Evolutionary conservation across 64 coral and sea anemone genomes (phyloP).

Genomic region (Acropora tenuis): DNA sequence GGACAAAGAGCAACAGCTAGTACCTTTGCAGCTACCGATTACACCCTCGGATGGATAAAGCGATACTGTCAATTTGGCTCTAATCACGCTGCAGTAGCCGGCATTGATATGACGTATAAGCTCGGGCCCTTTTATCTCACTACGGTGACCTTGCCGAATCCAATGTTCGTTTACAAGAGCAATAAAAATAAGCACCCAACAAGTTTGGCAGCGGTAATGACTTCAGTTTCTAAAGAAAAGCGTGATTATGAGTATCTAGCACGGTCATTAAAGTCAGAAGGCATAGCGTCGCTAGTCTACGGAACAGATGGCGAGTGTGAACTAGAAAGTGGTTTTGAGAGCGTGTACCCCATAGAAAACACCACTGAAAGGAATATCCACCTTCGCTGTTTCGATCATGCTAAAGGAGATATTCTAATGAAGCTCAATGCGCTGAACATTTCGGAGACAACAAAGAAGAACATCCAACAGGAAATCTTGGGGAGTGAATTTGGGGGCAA

Average conservation of each 20-base stretch:
- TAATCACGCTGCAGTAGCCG: slow-evolving; percentile 31
- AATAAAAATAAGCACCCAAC: slow-evolving; percentile 56
- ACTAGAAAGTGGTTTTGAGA: slow-evolving; percentile 61
- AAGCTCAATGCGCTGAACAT: slow-evolving; percentile 20
- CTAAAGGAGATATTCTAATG: not conserved
- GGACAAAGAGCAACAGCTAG: slow-evolving; percentile 39
- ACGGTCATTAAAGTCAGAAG: slow-evolving; percentile 10
- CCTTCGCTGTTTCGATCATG: slow-evolving; percentile 62
- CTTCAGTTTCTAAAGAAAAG: slow-evolving; percentile 33
- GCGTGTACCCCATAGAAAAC: slow-evolving; percentile 29
- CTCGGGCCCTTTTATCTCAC: slow-evolving; percentile 57
- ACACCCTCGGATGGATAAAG: slow-evolving; percentile 37
- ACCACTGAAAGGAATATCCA: slow-evolving; percentile 16
- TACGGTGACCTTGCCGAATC: slow-evolving; percentile 61
- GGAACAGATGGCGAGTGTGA: slow-evolving; percentile 70
- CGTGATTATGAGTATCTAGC: slow-evolving; percentile 56
- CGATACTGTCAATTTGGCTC: slow-evolving; percentile 30
- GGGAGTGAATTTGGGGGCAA: slow-evolving; percentile 8
- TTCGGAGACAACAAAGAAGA: not conserved
- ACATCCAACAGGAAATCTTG: not conserved
- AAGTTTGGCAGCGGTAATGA: slow-evolving; percentile 69
- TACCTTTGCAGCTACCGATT: slow-evolving; percentile 42
- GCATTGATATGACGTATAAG: slow-evolving; percentile 75
- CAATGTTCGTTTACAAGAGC: slow-evolving; percentile 64
- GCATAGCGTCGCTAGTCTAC: slow-evolving; percentile 15